These are phyloP conservation scores for Drosophila prolongata DNA, from an alignment of 2,888 invertebrate genomes.

Conservation along the genomic window DNA sequence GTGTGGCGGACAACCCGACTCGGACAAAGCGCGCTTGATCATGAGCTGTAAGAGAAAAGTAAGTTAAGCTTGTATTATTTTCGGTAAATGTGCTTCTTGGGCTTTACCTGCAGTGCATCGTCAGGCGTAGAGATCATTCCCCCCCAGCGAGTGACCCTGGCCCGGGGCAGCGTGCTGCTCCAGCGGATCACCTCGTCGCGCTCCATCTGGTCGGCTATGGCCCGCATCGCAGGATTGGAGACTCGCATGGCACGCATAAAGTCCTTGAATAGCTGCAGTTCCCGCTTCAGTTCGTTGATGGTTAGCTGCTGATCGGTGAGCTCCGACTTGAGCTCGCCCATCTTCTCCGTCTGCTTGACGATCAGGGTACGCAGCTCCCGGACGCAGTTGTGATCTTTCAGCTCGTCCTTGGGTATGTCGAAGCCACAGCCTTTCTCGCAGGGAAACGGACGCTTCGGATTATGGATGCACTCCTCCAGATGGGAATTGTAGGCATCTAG, in stretches of 20 bases:
- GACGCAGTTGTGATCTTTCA: constrained; percentile 97
- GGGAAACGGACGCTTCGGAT: constrained; percentile 96
- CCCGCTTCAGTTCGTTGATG: constrained; percentile 95
- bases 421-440: constrained; percentile 98
- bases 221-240: constrained; percentile 95
- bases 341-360: constrained; percentile 93
- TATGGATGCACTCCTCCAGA: constrained; percentile 95
- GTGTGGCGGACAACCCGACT: constrained; percentile 97
- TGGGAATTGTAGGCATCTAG: constrained; percentile 94
- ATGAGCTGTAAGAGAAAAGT: constrained; percentile 88
- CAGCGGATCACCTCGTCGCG: constrained; percentile 96
- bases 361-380: constrained; percentile 93
- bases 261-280: constrained; percentile 94
- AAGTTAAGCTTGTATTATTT: background rate
- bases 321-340: constrained; percentile 94
- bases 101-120: constrained; percentile 92
- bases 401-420: constrained; percentile 97
- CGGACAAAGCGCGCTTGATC: constrained; percentile 96
- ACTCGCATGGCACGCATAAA: constrained; percentile 97
- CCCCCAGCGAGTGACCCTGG: constrained; percentile 97
- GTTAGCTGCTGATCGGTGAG: constrained; percentile 93
- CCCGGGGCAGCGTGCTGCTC: constrained; percentile 92
- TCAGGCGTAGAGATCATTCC: constrained; percentile 99
- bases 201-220: constrained; percentile 97
- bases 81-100: background rate